Evolutionary conservation across 2,888 invertebrate species (phyloP), one percentile per base, ranked within the genome.

Genomic region (Candidula unifasciata): DNA sequence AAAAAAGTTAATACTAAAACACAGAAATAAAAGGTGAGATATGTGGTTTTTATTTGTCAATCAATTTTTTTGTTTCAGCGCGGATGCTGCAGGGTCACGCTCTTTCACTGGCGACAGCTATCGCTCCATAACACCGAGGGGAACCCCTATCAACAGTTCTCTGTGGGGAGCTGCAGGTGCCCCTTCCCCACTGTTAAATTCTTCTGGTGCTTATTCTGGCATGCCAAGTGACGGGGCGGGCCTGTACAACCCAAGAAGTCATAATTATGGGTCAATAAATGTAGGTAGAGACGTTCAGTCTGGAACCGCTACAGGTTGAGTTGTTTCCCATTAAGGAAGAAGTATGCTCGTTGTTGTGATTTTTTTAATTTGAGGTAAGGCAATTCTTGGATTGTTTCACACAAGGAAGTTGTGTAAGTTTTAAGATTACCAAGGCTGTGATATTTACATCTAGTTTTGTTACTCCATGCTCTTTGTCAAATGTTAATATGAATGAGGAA

Each of bases 101-200:
- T 88, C 90, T 37, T 86, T 88, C 71, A 89, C 85, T 80, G 85
- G 80, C 69, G 78, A 80, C 64, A 81, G 30, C 80, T 79, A 13
- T 82, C 79, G 37, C 27, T 74, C 57, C 52, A 71, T 64, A 83
- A 90, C 89, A 24, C 89, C 89, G 24, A 82, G 87, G 24, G 85
- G 89, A 30, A 88, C 89, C 13, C 88, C 88, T 18, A 86, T 85
- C 35, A 66, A 78, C 21, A 52, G 52, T n/a, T 66, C 78, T 18
- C 10, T 35, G 8, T 83, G 78, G 78, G 83, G 83, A 44, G 24
- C 24, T 33, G 8, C 54, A 60, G 24, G 74, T 5, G n/a, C 30
- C 21, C 57, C 82, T n/a, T 37, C 82, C 6, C 37, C 82, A 16
- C n/a, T 35, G 27, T 21, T 60, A 3, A 35, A 37, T 27, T 37